Evolutionary conservation across 2,888 invertebrate species (phyloP), one percentile per base, ranked within the genome.

Genomic region (Rosalia funebris): DNA sequence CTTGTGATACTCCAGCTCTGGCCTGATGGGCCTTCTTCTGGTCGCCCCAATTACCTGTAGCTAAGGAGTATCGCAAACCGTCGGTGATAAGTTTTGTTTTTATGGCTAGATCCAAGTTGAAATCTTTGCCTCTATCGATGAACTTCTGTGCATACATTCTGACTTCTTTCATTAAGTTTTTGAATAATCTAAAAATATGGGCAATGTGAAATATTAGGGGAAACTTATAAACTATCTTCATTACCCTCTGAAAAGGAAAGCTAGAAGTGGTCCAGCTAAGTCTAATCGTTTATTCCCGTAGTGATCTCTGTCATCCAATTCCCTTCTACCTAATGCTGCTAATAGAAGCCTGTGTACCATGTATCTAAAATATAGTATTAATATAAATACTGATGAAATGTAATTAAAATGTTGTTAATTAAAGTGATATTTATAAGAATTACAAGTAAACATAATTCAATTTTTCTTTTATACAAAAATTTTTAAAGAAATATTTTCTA

Each of bases 21-120:
- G 96, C 98, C 83, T 97, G 96, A 89, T 99, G 98, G 57, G 99
- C 99, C 81, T 99, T 99, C 82, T 99, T 99, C 83, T 99, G 99
- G 81, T 99, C 99, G 45, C 99, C 99, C 99, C 99, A 99, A 82
- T 99, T 99, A 32, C 99, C 99, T 25, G 99, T 99, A 71, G 99
- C 99, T 73, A 99, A 85, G 0, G 99, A 99, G 79, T 99, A 99
- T 71, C 97, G 87, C 55, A 99, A 84, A 20, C 99, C 99, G 80
- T 99, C 98, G 0, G 99, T 98, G 62, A 99, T 98, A 56, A 98
- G 95, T 79, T 97, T 92, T 0, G 98, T 98, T 83, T 97, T 98
- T 54, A 98, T 96, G 15, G 95, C 95, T 61, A 96, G 84, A 80
- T 99, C 98, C 70, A 99, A 84, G 82, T 98, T 98, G 79, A 99